Percentiles rank a stretch among this genome's conserved stretches.
Conservation (phyloP, 2,113 vertebrate species). For the Thryonomys swinderianus region DNA sequence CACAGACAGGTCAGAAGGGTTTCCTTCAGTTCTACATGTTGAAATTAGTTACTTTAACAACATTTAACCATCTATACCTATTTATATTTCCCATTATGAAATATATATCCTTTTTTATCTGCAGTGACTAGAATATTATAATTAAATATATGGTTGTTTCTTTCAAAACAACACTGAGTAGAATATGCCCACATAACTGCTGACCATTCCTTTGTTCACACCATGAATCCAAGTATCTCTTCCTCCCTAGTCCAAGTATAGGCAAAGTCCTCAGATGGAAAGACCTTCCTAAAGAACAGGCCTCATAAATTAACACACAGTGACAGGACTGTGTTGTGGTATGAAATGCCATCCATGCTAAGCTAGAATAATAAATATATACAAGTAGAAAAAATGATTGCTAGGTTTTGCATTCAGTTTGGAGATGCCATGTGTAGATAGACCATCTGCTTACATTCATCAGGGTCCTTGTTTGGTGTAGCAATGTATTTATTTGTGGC, state of each 20-base stretch:
- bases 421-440: background rate
- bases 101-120: background rate
- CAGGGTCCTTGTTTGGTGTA: background rate
- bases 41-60: background rate
- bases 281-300: background rate
- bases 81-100: background rate
- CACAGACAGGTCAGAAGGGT: background rate
- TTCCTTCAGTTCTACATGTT: background rate
- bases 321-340: background rate
- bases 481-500: background rate
- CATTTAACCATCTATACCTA: background rate
- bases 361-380: background rate
- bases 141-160: background rate
- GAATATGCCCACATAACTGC: background rate
- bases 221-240: background rate
- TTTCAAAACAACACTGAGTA: constrained; percentile 8
- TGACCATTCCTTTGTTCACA: background rate
- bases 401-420: background rate
- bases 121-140: background rate
- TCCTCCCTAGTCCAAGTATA: background rate
- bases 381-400: background rate
- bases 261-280: background rate
- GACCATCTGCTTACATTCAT: background rate
- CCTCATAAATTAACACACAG: background rate
- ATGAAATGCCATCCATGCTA: background rate